Percentiles rank a stretch among this genome's conserved stretches.
Evolutionary conservation across 2,888 invertebrate species (phyloP).

Genomic region (Rhodophaea formosa): DNA sequence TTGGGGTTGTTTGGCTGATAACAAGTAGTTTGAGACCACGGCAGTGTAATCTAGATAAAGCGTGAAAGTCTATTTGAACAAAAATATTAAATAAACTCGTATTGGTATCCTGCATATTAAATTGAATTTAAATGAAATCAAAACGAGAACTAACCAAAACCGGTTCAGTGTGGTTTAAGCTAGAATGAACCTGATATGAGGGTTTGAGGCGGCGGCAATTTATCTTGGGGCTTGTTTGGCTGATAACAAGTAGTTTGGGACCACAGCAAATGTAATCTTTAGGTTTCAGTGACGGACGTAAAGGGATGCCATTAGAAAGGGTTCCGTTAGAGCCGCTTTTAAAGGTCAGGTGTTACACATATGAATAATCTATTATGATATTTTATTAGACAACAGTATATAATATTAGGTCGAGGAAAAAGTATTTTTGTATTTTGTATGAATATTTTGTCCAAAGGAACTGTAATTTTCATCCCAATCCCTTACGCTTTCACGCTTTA

Average conservation of each 20-base stretch:
- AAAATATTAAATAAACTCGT: too few relatives aligned
- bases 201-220: constrained; percentile 31
- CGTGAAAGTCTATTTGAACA: too few relatives aligned
- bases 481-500: too few relatives aligned
- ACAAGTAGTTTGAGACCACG: constrained; percentile 24
- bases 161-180: constrained; percentile 11
- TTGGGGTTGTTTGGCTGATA: constrained; percentile 36
- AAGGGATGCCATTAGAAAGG: constrained; percentile 4
- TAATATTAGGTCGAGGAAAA: too few relatives aligned
- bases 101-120: not conserved
- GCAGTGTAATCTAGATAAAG: too few relatives aligned
- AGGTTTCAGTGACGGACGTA: constrained; percentile 1
- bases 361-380: too few relatives aligned
- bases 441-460: too few relatives aligned
- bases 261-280: constrained; percentile 4
- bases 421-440: too few relatives aligned
- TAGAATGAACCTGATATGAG: constrained; percentile 16
- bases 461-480: too few relatives aligned
- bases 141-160: constrained; percentile 11
- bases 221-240: constrained; percentile 35
- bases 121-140: constrained; percentile 12
- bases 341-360: not conserved
- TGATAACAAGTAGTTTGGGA: constrained; percentile 31
- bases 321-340: not conserved
- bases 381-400: too few relatives aligned